Conservation (phyloP, 2,888 invertebrate genomes). For the Athrips mouffetella region DNA sequence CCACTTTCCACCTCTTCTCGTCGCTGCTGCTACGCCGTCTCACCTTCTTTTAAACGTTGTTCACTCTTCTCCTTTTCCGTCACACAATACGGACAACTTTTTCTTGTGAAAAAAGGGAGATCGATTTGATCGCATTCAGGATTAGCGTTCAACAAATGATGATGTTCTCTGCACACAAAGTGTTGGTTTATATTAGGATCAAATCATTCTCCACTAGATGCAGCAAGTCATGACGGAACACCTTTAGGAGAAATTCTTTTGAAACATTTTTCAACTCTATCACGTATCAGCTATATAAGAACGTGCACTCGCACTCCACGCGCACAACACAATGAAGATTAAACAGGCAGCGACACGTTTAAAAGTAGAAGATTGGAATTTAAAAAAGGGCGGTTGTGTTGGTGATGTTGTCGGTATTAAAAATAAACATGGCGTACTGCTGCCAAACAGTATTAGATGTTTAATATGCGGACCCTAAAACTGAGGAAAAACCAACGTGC, state of each 20-base stretch:
- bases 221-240: not conserved
- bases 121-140: not conserved
- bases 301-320: not conserved
- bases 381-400: not conserved
- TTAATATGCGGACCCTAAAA: not conserved
- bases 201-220: not conserved
- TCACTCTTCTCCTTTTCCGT: no score
- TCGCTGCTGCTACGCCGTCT: no score
- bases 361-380: not conserved
- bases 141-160: not conserved
- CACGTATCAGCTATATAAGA: not conserved
- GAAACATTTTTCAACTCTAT: not conserved
- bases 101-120: not conserved
- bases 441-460: not conserved
- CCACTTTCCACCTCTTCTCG: no score
- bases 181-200: not conserved
- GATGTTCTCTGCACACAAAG: not conserved
- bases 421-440: not conserved
- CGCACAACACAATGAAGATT: not conserved
- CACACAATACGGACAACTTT: not conserved
- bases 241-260: not conserved
- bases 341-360: not conserved
- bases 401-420: not conserved
- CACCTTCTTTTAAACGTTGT: no score
- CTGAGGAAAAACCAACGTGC: not conserved